Percentiles rank a stretch among this genome's conserved stretches.
These are phyloP conservation scores for Sciaenops ocellatus DNA, from an alignment of 2,797 vertebrate species.

Conservation along the genomic window DNA sequence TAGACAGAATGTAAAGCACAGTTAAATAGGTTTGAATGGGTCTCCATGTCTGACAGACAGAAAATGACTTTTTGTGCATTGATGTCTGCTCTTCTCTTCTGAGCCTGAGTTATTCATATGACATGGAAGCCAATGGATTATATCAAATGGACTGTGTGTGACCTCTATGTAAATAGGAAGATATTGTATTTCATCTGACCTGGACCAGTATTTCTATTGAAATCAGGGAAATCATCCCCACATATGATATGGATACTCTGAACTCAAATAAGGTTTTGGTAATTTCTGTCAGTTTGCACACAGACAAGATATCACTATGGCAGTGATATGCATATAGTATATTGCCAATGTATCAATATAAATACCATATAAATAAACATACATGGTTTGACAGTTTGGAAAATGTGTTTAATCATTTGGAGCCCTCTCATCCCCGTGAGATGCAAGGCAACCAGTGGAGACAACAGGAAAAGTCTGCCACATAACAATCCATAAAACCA, in stretches of 20 bases:
- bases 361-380: not conserved
- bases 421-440: not conserved
- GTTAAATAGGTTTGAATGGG: slow-evolving; percentile 69
- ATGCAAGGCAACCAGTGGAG: not conserved
- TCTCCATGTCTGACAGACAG: slow-evolving; percentile 60
- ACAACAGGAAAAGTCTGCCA: not conserved
- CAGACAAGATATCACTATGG: not conserved
- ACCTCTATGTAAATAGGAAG: slow-evolving; percentile 63
- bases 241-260: not conserved
- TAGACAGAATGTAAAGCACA: slow-evolving; percentile 51
- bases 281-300: not conserved
- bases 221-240: slow-evolving; percentile 10
- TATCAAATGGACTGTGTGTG: slow-evolving; percentile 61
- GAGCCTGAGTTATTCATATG: slow-evolving; percentile 64
- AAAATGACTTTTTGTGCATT: slow-evolving; percentile 55
- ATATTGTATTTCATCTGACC: slow-evolving; percentile 61
- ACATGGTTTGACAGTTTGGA: not conserved
- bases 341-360: not conserved
- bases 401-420: not conserved
- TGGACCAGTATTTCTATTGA: slow-evolving; percentile 1
- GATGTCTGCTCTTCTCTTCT: slow-evolving; percentile 40
- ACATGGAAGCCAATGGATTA: slow-evolving; percentile 55
- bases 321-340: not conserved
- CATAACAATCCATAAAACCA: not conserved
- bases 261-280: not conserved